A percentile compares a stretch with the other conserved stretches of the same genome.
Evolutionary conservation across 2,113 vertebrate genomes (phyloP).

Genomic region (Drymodes brunneopygia): DNA sequence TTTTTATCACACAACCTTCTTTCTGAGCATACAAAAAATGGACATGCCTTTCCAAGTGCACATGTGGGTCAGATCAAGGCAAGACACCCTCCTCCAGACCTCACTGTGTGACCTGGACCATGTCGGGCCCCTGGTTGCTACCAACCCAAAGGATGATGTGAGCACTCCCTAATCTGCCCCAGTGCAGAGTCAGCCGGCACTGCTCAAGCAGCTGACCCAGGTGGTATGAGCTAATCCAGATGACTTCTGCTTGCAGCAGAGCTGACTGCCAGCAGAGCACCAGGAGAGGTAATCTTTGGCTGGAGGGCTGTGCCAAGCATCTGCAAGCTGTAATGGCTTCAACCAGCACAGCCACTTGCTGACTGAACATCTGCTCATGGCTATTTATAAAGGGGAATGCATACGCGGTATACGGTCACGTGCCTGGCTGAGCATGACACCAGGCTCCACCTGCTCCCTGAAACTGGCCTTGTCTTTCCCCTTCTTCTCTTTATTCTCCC

Average conservation of each 20-base stretch:
- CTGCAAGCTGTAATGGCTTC: slow-evolving; percentile 32
- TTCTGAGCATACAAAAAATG: neutral
- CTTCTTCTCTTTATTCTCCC: neutral
- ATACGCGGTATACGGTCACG: neutral
- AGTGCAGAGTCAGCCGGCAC: neutral
- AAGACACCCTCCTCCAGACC: neutral
- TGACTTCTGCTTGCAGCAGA: neutral
- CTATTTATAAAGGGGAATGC: slow-evolving; percentile 29
- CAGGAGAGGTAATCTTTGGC: slow-evolving; percentile 32
- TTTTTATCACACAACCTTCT: neutral
- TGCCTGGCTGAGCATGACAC: neutral
- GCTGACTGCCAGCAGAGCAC: slow-evolving; percentile 32
- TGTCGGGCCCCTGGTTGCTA: neutral
- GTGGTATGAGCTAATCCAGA: slow-evolving; percentile 38
- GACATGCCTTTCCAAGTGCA: neutral
- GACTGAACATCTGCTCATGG: slow-evolving; percentile 10
- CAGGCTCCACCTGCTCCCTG: neutral
- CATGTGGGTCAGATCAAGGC: neutral
- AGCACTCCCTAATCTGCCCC: neutral
- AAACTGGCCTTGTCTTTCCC: neutral
- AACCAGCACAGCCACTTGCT: neutral
- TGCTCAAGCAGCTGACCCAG: neutral
- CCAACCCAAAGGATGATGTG: neutral
- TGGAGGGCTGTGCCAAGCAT: slow-evolving; percentile 1
- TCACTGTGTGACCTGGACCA: neutral